Evolutionary conservation across 2,113 vertebrate species (phyloP).

Genomic region (Garra rufa): DNA sequence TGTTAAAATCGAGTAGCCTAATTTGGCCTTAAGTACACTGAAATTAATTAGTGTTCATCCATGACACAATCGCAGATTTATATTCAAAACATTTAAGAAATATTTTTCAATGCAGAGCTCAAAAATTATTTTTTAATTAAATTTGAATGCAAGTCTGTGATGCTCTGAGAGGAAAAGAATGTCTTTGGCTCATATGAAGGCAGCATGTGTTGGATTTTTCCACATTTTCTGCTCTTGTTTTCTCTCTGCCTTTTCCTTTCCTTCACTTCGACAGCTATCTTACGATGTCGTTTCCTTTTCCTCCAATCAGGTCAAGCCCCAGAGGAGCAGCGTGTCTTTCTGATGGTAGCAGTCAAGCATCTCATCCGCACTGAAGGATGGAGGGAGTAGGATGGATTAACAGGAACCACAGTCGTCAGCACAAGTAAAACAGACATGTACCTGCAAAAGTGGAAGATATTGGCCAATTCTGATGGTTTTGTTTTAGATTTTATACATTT

Average conservation of each 20-base stretch:
- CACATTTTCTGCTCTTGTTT: neutral
- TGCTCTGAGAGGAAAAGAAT: neutral
- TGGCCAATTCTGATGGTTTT: neutral
- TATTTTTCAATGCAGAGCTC: neutral
- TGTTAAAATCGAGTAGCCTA: neutral
- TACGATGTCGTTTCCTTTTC: slow-evolving; percentile 53
- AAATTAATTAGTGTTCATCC: neutral
- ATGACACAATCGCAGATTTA: neutral
- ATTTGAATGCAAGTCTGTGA: neutral
- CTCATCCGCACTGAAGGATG: slow-evolving; percentile 61
- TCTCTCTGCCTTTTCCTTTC: slow-evolving; percentile 25
- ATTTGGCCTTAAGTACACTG: neutral
- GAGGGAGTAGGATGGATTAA: slow-evolving; percentile 24
- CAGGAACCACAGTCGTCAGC: neutral
- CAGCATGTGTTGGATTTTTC: neutral
- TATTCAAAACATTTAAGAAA: neutral
- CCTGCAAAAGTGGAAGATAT: neutral
- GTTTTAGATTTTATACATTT: neutral
- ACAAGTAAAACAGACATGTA: neutral
- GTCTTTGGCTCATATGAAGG: neutral
- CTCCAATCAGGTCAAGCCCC: slow-evolving; percentile 66
- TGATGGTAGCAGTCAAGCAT: slow-evolving; percentile 67
- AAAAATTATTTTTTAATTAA: neutral
- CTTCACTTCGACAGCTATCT: slow-evolving; percentile 49
- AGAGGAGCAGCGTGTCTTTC: slow-evolving; percentile 62